Evolutionary conservation across 2,888 invertebrate genomes (phyloP), one percentile per base, ranked within the genome.

Genomic region (Leptinotarsa juncta): DNA sequence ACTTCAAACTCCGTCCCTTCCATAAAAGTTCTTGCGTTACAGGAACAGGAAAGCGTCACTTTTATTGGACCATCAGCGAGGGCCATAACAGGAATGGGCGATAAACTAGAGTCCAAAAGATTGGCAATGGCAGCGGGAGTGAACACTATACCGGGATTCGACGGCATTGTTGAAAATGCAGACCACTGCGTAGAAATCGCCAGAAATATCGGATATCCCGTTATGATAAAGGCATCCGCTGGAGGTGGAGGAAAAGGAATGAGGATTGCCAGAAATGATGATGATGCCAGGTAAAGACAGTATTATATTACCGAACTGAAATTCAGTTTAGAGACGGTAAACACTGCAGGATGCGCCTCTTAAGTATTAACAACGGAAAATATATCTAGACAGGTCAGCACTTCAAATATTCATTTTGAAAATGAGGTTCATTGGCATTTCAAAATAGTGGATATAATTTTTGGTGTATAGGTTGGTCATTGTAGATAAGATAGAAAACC

Each of bases 241-340:
- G 93, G 93, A 20, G 93, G 93, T 70, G 93, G 93, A 50, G 93
- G 93, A 16, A 93, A 92, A 84, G 93, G 93, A 42, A 92, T 93
- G 92, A 87, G 93, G 78, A 90, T 93, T 71, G 93, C 92, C 2
- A 90, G 91, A 87, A 91, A 91, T 85, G 92, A 93, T 80, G 87
- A 90, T 74, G 92, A 93, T 81, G 89, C 90, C 10, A 87, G 89
- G 88, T 90, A 81, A 71, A 57, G 49, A 65, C 14, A 42, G 42
- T 57, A n/a, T 18, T 48, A 42, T 42, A 42, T 42, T 10, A 10
- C 10, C 12, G 10, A 10, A 42, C 42, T 42, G 3, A 42, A 42
- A 42, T 42, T 42, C 10, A 10, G 42, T 10, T 42, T 42, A 42
- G 42, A 12, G 42, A 42, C 10, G 10, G 42, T 42, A 12, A 42